Percentiles rank a stretch among this genome's conserved stretches.
Evolutionary conservation across 2,797 vertebrate species (phyloP).

Genomic region (Neosilurus hyrtlii): DNA sequence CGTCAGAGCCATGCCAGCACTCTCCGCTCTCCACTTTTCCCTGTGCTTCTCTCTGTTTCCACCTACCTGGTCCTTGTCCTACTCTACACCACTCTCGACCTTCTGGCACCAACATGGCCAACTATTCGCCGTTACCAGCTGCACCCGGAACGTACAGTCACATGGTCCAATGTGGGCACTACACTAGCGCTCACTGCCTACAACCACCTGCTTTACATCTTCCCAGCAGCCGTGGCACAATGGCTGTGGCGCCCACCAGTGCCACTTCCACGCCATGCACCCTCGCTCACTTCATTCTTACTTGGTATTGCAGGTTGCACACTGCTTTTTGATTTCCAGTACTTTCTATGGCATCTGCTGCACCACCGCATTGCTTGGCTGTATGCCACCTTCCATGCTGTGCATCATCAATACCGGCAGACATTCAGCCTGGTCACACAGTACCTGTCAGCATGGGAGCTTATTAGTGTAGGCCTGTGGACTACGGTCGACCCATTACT

Average conservation of each 20-base stretch:
- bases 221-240: constrained; percentile 74
- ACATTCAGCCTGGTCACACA: constrained; percentile 80
- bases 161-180: constrained; percentile 69
- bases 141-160: constrained; percentile 69
- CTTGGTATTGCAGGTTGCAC: constrained; percentile 77
- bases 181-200: constrained; percentile 72
- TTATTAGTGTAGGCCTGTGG: constrained; percentile 79
- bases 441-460: constrained; percentile 79
- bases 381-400: constrained; percentile 78
- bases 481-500: constrained; percentile 76
- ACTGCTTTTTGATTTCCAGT: constrained; percentile 81
- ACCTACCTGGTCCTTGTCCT: constrained; percentile 74
- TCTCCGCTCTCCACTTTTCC: constrained; percentile 76
- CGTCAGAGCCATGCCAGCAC: constrained; percentile 71
- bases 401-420: constrained; percentile 79
- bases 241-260: constrained; percentile 78
- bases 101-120: constrained; percentile 74
- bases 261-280: constrained; percentile 70
- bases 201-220: constrained; percentile 79
- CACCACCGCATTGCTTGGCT: constrained; percentile 78
- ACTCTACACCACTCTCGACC: constrained; percentile 73
- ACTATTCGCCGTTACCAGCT: constrained; percentile 74
- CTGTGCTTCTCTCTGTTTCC: constrained; percentile 72
- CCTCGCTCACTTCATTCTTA: constrained; percentile 70
- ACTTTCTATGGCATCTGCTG: constrained; percentile 80